Conservation (phyloP, 2,113 vertebrate genomes). For the Brachirus orientalis region DNA sequence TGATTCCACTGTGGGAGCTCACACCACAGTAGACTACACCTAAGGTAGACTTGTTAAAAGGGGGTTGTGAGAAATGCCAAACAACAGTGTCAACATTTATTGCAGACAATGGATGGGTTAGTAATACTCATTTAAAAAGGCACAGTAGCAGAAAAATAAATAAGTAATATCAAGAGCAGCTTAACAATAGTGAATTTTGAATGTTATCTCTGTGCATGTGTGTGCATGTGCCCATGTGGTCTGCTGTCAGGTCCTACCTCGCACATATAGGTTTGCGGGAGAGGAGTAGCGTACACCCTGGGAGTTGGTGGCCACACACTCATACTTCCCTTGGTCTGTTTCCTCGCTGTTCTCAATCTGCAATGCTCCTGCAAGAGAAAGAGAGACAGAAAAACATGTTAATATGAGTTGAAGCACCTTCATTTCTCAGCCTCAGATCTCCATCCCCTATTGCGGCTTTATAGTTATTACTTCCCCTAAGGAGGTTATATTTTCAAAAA, state of each 20-base stretch:
- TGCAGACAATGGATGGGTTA: conserved; percentile 78
- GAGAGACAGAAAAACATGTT: conserved; percentile 28
- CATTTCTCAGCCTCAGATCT: background rate
- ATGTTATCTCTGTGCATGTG: conserved; percentile 30
- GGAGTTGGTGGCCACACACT: conserved; percentile 96
- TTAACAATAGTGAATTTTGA: conserved; percentile 27
- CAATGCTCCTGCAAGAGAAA: conserved; percentile 86
- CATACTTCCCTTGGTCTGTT: conserved; percentile 98
- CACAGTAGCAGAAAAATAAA: conserved; percentile 46
- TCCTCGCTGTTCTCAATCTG: conserved; percentile 99
- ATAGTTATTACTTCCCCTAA: too few species aligned
- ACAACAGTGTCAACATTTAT: conserved; percentile 68
- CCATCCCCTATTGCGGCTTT: too few species aligned
- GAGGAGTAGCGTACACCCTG: conserved; percentile 97
- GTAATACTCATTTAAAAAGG: conserved; percentile 65
- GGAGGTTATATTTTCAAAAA: too few species aligned
- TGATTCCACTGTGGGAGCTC: conserved; percentile 17
- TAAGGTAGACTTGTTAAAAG: conserved; percentile 73
- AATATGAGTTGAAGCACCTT: background rate
- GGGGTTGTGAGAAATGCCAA: conserved; percentile 68
- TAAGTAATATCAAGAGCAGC: conserved; percentile 33
- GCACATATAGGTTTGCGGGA: conserved; percentile 98
- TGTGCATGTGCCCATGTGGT: conserved; percentile 35
- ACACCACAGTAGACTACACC: conserved; percentile 69
- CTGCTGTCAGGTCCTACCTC: conserved; percentile 91